phyloP scores from a whole-genome alignment of 1,140 invertebrate species.

The Calephelis nemesis region DNA sequence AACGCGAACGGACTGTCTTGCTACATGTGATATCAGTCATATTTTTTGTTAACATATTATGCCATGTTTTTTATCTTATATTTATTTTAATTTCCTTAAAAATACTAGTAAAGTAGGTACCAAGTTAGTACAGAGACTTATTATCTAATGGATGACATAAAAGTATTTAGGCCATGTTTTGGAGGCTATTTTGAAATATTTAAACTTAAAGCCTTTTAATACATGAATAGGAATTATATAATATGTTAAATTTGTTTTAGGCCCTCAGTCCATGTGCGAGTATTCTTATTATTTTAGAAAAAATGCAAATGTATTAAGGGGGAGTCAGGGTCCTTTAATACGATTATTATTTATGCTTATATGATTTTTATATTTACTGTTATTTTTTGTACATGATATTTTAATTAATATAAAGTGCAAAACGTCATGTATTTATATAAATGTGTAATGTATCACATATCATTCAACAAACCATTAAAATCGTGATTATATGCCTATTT shows the following conservation, averaged over 20 bases:
- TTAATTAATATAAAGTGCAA: constrained; percentile 7
- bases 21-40: too few relatives aligned
- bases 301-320: not conserved
- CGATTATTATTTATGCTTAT: constrained; percentile 9
- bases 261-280: constrained; percentile 5
- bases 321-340: constrained; percentile 15
- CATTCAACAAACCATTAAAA: constrained; percentile 8
- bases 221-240: not conserved
- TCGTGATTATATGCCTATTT: not conserved
- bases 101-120: not conserved
- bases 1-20: too few relatives aligned
- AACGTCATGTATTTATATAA: constrained; percentile 10
- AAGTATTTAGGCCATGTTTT: constrained; percentile 7
- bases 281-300: constrained; percentile 13
- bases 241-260: not conserved
- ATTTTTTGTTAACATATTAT: too few relatives aligned
- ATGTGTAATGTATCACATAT: constrained; percentile 6
- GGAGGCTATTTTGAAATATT: constrained; percentile 4
- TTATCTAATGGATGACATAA: not conserved
- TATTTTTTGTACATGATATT: constrained; percentile 14
- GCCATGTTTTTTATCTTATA: too few relatives aligned
- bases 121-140: too few relatives aligned
- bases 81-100: too few relatives aligned
- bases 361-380: constrained; percentile 4
- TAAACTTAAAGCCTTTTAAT: constrained; percentile 2